phyloP scores from a whole-genome alignment of 2,113 vertebrate species.

The Todiramphus chloris region DNA sequence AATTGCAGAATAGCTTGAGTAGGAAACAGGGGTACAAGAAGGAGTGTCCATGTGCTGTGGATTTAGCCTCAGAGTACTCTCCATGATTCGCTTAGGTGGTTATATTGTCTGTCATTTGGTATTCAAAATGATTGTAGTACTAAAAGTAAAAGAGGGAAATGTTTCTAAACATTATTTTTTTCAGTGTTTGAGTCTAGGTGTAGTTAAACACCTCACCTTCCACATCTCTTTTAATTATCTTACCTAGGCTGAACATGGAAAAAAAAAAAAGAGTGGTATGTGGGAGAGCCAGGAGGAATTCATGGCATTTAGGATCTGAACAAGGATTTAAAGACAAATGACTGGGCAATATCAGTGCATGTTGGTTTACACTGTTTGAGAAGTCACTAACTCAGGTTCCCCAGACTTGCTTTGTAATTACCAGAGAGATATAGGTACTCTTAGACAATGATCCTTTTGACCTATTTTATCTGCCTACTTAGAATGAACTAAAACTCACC shows the following conservation, averaged over 20 bases:
- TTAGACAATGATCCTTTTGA: not conserved
- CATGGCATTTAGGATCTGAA: not conserved
- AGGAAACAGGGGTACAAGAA: not conserved
- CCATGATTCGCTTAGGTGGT: not conserved
- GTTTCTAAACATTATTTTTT: not conserved
- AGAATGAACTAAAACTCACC: not conserved
- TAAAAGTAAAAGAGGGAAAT: not conserved
- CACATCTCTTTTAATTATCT: not conserved
- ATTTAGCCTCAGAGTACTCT: not conserved
- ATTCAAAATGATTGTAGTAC: not conserved
- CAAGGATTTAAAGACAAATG: not conserved
- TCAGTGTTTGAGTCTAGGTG: not conserved
- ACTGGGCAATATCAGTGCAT: not conserved
- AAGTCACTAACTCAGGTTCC: not conserved
- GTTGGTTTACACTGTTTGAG: not conserved
- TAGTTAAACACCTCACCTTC: not conserved
- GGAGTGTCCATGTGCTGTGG: not conserved
- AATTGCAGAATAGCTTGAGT: not conserved
- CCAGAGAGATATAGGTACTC: not conserved
- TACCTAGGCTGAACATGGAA: not conserved
- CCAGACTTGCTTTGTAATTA: not conserved
- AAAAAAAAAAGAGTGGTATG: fast-evolving
- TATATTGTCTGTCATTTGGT: not conserved
- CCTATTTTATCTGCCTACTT: not conserved
- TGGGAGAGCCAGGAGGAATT: not conserved